Base-by-base conservation (phyloP, 1,140 invertebrate species). In the Heliconius melpomene region DNA sequence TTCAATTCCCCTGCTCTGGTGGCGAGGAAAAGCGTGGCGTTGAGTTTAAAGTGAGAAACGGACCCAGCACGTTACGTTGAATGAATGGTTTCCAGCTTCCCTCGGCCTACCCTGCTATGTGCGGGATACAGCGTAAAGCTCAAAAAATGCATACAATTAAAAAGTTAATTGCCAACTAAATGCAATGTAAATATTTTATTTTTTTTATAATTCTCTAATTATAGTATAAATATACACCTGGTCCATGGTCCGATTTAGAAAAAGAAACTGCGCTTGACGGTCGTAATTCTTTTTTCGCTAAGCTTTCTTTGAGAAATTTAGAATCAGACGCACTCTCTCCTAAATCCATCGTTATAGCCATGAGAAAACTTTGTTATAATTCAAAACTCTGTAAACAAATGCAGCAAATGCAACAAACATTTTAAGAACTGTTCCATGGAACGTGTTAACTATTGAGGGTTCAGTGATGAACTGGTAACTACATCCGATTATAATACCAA, bases 261-360 rank as follows among this genome's bases (percentile, higher is more conserved):
- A 93, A 83, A 18, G 93, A 93, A 26, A 94, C 89, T 76, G 94
- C 94, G 79, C 94, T 95, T 13, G 88, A 88, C 6, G 94, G 94
- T 40, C 94, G 87, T 16, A 94, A 77, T 57, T 93, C 90, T 74
- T 91, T 94, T 82, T 94, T 95, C 29, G 83, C 83, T 26, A 87
- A 86, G 82, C 91, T 94, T 77, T 94, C 92, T 75, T 91, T 92
- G 77, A 89, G 90, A 75, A 94, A 78, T 79, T 94, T 94, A 52
- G 93, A 93, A 81, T 94, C 92, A 70, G 92, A 93, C 57, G 84
- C 90, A 80, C 91, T 91, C 82, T 94, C 94, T 84, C 91, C 92
- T 70, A 94, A 83, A 74, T 92, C 92, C 91, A 91, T 93, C 66
- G 87, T 94, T 90, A 94, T 82, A 91, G 93, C 93, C 94, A 95